Percentiles rank a stretch among this genome's conserved stretches.
Conservation (phyloP, 2,888 invertebrate species). For the Auanema freiburgensis region DNA sequence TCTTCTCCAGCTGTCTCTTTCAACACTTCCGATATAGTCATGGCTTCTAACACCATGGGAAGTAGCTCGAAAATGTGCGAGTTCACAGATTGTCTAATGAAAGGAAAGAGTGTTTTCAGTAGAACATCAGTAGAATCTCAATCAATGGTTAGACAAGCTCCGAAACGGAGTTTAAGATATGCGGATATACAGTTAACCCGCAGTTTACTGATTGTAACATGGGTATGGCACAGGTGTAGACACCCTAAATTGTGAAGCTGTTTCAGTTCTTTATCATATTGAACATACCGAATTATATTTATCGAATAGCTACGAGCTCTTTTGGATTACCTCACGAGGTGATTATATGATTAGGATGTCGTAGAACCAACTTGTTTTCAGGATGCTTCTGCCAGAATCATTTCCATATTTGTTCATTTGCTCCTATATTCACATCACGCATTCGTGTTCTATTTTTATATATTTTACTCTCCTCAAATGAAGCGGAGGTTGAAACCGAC, state of each 20-base stretch:
- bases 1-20: constrained; percentile 58
- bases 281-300: constrained; percentile 60
- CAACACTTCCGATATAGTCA: constrained; percentile 48
- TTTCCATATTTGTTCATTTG: constrained; percentile 51
- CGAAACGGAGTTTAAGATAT: constrained; percentile 45
- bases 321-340: constrained; percentile 47
- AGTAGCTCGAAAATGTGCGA: not conserved
- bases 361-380: constrained; percentile 11
- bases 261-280: constrained; percentile 47
- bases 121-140: constrained; percentile 30
- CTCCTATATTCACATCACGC: constrained; percentile 62
- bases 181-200: constrained; percentile 59
- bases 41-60: constrained; percentile 11
- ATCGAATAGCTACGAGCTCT: constrained; percentile 47
- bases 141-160: constrained; percentile 15
- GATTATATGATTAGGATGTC: not conserved
- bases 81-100: not conserved
- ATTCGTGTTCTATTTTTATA: constrained; percentile 60
- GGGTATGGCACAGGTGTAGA: constrained; percentile 16
- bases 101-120: constrained; percentile 23
- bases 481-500: constrained; percentile 55
- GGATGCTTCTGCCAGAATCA: constrained; percentile 36
- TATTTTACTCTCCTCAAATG: constrained; percentile 61
- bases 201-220: constrained; percentile 54
- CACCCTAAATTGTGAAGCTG: not conserved